Evolutionary conservation across 2,888 invertebrate species (phyloP).

Genomic region (Barypeithes pellucidus): DNA sequence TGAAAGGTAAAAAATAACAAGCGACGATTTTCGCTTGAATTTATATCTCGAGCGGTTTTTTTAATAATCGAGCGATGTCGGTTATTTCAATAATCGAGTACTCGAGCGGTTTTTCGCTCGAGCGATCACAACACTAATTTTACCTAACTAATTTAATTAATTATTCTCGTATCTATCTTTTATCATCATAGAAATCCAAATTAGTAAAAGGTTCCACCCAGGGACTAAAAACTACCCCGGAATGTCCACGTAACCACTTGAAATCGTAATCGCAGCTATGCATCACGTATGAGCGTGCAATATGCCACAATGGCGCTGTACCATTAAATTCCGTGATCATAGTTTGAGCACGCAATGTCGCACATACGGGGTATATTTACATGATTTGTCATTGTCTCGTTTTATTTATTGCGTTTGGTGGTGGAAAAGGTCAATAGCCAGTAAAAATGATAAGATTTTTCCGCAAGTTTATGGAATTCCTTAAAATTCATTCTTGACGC

Average conservation of each 20-base stretch:
- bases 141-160: too few relatives aligned
- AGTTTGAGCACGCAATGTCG: conserved; percentile 60
- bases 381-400: conserved; percentile 65
- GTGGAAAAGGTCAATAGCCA: conserved; percentile 41
- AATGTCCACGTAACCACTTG: conserved; percentile 31
- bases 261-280: conserved; percentile 42
- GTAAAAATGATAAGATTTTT: conserved; percentile 1
- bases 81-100: too few relatives aligned
- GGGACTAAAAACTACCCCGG: conserved; percentile 9
- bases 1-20: too few relatives aligned
- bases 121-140: too few relatives aligned
- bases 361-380: conserved; percentile 58
- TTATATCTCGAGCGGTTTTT: too few relatives aligned
- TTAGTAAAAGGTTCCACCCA: background rate
- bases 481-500: too few relatives aligned
- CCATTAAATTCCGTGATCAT: conserved; percentile 50
- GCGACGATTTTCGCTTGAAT: too few relatives aligned
- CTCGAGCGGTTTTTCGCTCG: too few relatives aligned
- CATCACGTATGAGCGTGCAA: conserved; percentile 49
- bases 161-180: background rate
- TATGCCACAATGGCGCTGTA: conserved; percentile 43
- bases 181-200: background rate
- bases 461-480: too few relatives aligned
- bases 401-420: conserved; percentile 61
- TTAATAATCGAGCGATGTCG: too few relatives aligned